phyloP scores from a whole-genome alignment of 2,888 invertebrate species.

The Dasysyrphus tricinctus region DNA sequence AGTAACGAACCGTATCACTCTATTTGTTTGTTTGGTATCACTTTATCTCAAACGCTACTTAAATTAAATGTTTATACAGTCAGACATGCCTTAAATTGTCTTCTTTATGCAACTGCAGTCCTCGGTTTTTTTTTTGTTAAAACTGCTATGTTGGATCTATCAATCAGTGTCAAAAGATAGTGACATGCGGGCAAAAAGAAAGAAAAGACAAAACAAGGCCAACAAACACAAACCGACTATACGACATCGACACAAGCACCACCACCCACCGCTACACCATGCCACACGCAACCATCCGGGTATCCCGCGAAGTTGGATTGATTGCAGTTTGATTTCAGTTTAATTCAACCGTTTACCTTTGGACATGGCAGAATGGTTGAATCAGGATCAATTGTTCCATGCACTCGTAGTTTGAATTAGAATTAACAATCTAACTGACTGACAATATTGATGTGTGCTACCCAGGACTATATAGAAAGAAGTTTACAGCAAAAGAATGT shows the following conservation, averaged over 20 bases:
- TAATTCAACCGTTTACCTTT: slow-evolving; percentile 70
- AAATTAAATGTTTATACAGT: slow-evolving; percentile 17
- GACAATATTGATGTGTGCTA: slow-evolving; percentile 68
- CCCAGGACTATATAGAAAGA: slow-evolving; percentile 23
- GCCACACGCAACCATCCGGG: slow-evolving; percentile 10
- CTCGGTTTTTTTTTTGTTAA: neutral
- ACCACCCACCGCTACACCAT: neutral
- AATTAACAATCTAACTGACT: slow-evolving; percentile 71
- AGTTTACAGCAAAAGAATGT: slow-evolving; percentile 10
- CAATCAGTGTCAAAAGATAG: slow-evolving; percentile 68
- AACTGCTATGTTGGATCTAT: slow-evolving; percentile 27
- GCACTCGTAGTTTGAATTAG: slow-evolving; percentile 66
- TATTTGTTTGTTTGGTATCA: neutral
- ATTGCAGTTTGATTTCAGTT: slow-evolving; percentile 71
- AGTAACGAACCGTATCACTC: too few relatives aligned
- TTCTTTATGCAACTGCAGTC: neutral
- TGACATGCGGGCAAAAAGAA: slow-evolving; percentile 16
- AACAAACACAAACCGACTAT: slow-evolving; percentile 18
- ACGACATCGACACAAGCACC: slow-evolving; percentile 1
- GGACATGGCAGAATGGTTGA: slow-evolving; percentile 24
- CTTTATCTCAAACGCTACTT: neutral
- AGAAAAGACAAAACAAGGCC: slow-evolving; percentile 20
- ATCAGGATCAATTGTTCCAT: slow-evolving; percentile 47
- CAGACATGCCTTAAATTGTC: slow-evolving; percentile 1
- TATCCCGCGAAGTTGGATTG: slow-evolving; percentile 53